phyloP scores from a whole-genome alignment of 2,113 vertebrate genomes.

The Melanerpes formicivorus region DNA sequence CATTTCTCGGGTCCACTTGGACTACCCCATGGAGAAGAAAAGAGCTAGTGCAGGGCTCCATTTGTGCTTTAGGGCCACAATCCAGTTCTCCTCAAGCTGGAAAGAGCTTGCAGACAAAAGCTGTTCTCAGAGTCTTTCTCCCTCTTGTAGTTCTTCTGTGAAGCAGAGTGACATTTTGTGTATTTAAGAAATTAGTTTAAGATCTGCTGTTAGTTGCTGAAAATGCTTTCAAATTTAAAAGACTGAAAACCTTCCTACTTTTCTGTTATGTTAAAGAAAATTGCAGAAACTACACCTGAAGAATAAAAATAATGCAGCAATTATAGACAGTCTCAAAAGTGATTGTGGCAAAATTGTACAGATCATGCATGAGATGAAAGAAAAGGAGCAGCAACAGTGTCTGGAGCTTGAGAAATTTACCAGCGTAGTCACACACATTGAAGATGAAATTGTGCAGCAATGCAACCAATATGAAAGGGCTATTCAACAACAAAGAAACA shows the following conservation, averaged over 20 bases:
- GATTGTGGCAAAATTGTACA: constrained; percentile 74
- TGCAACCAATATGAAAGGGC: constrained; percentile 76
- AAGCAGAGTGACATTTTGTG: background rate
- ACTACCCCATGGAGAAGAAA: background rate
- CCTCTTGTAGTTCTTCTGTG: background rate
- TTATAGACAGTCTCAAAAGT: constrained; percentile 77
- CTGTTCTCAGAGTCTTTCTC: background rate
- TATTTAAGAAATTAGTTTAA: background rate
- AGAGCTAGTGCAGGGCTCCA: background rate
- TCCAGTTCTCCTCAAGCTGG: background rate
- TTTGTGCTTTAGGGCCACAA: background rate
- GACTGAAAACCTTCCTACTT: background rate
- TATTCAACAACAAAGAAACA: constrained; percentile 79
- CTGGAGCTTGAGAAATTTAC: constrained; percentile 77
- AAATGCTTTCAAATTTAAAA: background rate
- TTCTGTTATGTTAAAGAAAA: constrained; percentile 71
- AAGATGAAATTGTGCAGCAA: constrained; percentile 79
- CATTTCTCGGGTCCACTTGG: background rate
- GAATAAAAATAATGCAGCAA: constrained; percentile 75
- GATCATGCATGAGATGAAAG: constrained; percentile 73
- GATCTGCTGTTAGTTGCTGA: constrained; percentile 8
- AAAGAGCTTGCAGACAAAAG: background rate
- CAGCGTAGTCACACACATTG: constrained; percentile 68
- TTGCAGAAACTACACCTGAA: constrained; percentile 83
- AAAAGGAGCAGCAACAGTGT: constrained; percentile 78